Evolutionary conservation across 2,797 vertebrate species (phyloP).

Genomic region (Phylloscopus collybita): DNA sequence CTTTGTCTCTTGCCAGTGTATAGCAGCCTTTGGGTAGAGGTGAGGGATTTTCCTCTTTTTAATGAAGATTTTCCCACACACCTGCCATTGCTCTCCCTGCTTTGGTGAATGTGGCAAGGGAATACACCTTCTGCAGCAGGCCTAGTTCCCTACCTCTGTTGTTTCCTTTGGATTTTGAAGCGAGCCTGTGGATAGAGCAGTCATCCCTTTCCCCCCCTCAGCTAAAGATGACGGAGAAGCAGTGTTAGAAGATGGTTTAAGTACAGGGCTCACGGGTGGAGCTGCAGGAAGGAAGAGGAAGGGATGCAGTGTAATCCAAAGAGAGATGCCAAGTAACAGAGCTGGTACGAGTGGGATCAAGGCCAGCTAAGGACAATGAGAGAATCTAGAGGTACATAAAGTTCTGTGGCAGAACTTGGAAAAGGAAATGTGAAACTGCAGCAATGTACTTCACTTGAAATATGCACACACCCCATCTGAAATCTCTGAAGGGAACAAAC

Average conservation of each 20-base stretch:
- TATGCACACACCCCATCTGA: neutral
- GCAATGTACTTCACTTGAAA: neutral
- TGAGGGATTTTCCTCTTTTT: neutral
- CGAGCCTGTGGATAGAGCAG: neutral
- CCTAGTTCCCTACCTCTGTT: neutral
- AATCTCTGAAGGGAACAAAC: neutral
- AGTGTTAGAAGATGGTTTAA: neutral
- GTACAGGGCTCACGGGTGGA: accelerated
- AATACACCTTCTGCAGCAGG: neutral
- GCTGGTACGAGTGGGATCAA: neutral
- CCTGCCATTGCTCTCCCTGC: neutral
- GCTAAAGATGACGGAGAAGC: neutral
- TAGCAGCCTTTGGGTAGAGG: neutral
- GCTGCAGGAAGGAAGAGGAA: neutral
- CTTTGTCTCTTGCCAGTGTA: neutral
- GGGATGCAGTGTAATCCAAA: neutral
- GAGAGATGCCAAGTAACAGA: neutral
- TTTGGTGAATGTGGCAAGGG: neutral
- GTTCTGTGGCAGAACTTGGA: neutral
- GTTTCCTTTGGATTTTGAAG: neutral
- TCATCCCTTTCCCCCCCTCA: neutral
- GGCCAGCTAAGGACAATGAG: neutral
- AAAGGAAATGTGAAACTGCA: neutral
- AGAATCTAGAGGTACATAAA: neutral
- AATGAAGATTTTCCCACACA: neutral